Percentiles rank a stretch among this genome's conserved stretches.
These are phyloP conservation scores for Coregonus sp. DNA, from an alignment of 2,797 vertebrate genomes.

Conservation along the genomic window DNA sequence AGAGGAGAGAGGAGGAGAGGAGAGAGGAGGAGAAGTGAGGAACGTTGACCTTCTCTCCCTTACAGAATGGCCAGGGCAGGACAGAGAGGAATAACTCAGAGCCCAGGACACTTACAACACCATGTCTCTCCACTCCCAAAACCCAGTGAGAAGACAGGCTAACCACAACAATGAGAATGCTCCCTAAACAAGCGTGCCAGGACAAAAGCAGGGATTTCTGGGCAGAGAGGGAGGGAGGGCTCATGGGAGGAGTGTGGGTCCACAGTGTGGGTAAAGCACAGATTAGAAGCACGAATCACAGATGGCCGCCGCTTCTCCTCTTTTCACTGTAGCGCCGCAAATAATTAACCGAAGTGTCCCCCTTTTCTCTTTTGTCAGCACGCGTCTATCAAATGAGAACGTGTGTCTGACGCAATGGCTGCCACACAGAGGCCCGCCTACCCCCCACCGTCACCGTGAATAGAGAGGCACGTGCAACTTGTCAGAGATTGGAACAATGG, in stretches of 20 bases:
- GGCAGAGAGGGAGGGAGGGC: slow-evolving; percentile 4
- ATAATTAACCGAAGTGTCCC: slow-evolving; percentile 76
- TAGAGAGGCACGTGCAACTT: slow-evolving; percentile 77
- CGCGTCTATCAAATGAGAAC: slow-evolving; percentile 77
- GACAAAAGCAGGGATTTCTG: slow-evolving; percentile 62
- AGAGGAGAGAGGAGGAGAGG: background rate
- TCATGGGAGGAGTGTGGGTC: slow-evolving; percentile 30
- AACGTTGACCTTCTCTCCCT: no score
- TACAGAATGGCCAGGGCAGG: background rate
- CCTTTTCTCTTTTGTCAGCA: slow-evolving; percentile 73
- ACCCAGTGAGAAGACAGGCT: slow-evolving; percentile 26
- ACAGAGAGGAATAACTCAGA: background rate
- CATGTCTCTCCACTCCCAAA: background rate
- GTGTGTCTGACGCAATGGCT: slow-evolving; percentile 78
- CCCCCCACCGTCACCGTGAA: slow-evolving; percentile 65
- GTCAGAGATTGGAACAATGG: slow-evolving; percentile 74
- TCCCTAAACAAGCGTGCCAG: slow-evolving; percentile 57
- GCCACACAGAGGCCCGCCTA: slow-evolving; percentile 69
- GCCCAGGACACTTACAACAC: background rate
- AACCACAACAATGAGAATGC: slow-evolving; percentile 50
- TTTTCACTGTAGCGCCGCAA: slow-evolving; percentile 70
- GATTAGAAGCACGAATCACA: slow-evolving; percentile 79
- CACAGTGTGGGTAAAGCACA: slow-evolving; percentile 32
- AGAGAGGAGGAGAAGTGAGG: no score
- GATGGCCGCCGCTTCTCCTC: slow-evolving; percentile 79